These are phyloP conservation scores for Taenaris catops DNA, from an alignment of 2,888 invertebrate genomes.

Conservation along the genomic window DNA sequence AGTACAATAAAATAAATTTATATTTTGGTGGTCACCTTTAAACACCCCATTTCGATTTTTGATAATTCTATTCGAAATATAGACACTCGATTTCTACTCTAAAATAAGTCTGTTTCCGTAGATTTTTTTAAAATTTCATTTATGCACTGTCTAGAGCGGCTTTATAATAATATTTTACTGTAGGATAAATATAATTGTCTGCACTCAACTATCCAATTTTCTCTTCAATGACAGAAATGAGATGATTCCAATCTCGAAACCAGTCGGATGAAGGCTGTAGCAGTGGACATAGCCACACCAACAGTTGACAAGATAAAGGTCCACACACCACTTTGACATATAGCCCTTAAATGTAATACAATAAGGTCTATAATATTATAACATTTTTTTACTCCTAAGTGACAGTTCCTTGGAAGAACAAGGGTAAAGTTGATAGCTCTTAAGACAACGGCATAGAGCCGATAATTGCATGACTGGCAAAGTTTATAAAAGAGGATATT, in stretches of 20 bases:
- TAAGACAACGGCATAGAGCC: constrained; percentile 8
- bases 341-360: background rate
- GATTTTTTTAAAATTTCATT: too few species aligned
- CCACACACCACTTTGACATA: constrained; percentile 10
- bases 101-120: too few species aligned
- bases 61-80: too few species aligned
- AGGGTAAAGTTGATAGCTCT: background rate
- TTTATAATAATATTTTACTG: too few species aligned
- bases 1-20: too few species aligned
- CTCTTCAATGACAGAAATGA: constrained; percentile 21
- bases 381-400: background rate
- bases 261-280: constrained; percentile 8
- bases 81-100: too few species aligned
- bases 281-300: constrained; percentile 24
- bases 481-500: constrained; percentile 33
- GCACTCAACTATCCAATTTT: constrained; percentile 14
- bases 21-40: too few species aligned
- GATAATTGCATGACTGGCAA: constrained; percentile 4
- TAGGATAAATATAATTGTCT: constrained; percentile 15
- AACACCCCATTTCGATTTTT: too few species aligned
- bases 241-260: constrained; percentile 18
- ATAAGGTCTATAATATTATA: background rate
- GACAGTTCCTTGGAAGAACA: constrained; percentile 5
- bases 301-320: constrained; percentile 23
- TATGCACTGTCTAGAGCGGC: too few species aligned